Base-by-base conservation (phyloP, 2,797 vertebrate species). In the Glossophaga mutica region DNA sequence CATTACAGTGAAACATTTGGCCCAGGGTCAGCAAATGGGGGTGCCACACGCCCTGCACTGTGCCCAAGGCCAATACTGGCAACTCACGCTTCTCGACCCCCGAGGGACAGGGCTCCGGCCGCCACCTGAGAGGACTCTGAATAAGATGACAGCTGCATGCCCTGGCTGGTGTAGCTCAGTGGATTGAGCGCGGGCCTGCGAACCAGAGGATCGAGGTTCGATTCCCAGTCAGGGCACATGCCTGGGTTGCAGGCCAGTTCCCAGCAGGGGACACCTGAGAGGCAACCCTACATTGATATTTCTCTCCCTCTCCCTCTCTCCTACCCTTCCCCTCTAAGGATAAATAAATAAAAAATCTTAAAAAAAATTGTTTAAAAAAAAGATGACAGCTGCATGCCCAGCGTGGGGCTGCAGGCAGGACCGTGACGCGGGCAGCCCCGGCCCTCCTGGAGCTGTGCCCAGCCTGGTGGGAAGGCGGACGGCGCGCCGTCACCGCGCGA, bases 11-110 rank as follows among this genome's bases (percentile, higher is more conserved):
- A 59, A 48, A 22, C 2, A 1, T 46, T 50, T 6, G 22, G n/a
- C 57, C 62, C 34, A 1, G 16, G 71, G 32, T 26, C 34, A 37
- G 67, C n/a, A 37, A 6, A 42, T 7, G 18, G 59, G 67, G 32
- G 9, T 0, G 3, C 57, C 14, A 3, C 29, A 5, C 0, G 0
- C 26, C n/a, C 46, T 1, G 8, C 0, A 0, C 19, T 5, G 5
- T 26, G 68, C 74, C 46, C 0, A 0, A 3, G 77, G 86, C 89
- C 19, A 4, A 14, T 11, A 0, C 3, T 15, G 24, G 29, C 62
- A 0, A 6, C 52, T 9, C 55, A 5, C 3, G 2, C 71, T 9
- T 2, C 46, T 70, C 32, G 57, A 89, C 10, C 32, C 71, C 32
- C 46, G 18, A 24, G 82, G 55, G 37, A 29, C 32, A 32, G 55